Percentiles rank a stretch among this genome's conserved stretches.
phyloP scores from a whole-genome alignment of 2,797 vertebrate genomes.

The Leptoclinus maculatus region DNA sequence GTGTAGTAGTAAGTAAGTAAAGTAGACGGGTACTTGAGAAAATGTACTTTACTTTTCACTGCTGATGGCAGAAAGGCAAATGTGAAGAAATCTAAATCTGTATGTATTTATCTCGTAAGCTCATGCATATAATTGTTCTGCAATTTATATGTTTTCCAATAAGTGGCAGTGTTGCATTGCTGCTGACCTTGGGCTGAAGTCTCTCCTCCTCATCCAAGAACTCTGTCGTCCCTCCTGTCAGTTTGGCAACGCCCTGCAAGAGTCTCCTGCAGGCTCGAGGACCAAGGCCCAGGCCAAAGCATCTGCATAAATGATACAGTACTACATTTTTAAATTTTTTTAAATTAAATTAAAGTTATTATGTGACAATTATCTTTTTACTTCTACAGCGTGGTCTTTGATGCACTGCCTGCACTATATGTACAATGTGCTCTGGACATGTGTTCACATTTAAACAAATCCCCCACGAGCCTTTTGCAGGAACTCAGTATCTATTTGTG shows the following conservation, averaged over 20 bases:
- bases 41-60: not conserved
- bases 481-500: slow-evolving; percentile 18
- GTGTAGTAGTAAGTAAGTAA: not conserved
- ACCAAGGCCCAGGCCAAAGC: slow-evolving; percentile 92
- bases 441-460: not conserved
- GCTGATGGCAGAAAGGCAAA: not conserved
- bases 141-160: slow-evolving; percentile 41
- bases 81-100: not conserved
- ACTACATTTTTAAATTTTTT: not conserved
- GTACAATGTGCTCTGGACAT: not conserved
- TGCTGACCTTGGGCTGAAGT: slow-evolving; percentile 92
- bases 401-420: not conserved
- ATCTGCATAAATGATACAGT: slow-evolving; percentile 81
- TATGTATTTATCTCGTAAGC: not conserved
- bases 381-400: not conserved
- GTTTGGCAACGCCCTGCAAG: slow-evolving; percentile 88
- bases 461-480: not conserved
- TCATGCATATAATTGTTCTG: not conserved
- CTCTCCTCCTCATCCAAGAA: slow-evolving; percentile 89
- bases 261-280: slow-evolving; percentile 84
- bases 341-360: not conserved
- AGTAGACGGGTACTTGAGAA: not conserved
- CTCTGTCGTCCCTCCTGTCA: slow-evolving; percentile 90
- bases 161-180: slow-evolving; percentile 58
- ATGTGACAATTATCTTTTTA: not conserved